Conservation (phyloP, 2,888 invertebrate genomes). For the Eupithecia abbreviata region DNA sequence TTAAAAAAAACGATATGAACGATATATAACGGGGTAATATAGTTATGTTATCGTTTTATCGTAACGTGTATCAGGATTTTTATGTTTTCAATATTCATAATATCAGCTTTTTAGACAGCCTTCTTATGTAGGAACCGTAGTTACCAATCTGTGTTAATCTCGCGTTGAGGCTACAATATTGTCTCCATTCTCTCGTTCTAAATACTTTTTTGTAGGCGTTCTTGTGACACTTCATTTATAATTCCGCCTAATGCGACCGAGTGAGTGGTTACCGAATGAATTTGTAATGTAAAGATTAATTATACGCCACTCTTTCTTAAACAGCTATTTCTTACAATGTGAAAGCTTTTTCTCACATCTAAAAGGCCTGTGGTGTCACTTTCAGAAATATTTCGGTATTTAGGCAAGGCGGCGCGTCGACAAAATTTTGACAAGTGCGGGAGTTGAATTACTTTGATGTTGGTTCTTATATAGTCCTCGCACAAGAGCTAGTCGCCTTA, state of each 20-base stretch:
- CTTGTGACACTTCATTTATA: slow-evolving; percentile 82
- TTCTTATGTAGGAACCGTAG: neutral
- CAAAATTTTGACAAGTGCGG: neutral
- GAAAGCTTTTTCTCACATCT: slow-evolving; percentile 44
- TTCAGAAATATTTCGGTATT: neutral
- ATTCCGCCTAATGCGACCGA: slow-evolving; percentile 81
- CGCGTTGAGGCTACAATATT: neutral
- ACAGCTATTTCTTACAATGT: slow-evolving; percentile 65
- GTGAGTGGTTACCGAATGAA: slow-evolving; percentile 82
- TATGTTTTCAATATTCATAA: neutral
- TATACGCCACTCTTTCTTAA: slow-evolving; percentile 65
- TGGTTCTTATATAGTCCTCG: neutral
- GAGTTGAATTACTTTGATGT: neutral
- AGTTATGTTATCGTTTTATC: too few relatives aligned
- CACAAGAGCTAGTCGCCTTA: neutral
- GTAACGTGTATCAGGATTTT: neutral
- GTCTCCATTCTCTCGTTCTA: slow-evolving; percentile 18
- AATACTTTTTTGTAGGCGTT: slow-evolving; percentile 68
- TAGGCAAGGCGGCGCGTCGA: neutral
- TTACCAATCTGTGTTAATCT: neutral
- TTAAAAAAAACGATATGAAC: too few relatives aligned
- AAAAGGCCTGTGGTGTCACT: neutral
- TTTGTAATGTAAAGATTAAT: slow-evolving; percentile 83
- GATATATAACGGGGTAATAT: too few relatives aligned
- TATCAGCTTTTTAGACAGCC: neutral